phyloP scores from a whole-genome alignment of 92 coral and sea anemone species.

The Porites cylindrica region DNA sequence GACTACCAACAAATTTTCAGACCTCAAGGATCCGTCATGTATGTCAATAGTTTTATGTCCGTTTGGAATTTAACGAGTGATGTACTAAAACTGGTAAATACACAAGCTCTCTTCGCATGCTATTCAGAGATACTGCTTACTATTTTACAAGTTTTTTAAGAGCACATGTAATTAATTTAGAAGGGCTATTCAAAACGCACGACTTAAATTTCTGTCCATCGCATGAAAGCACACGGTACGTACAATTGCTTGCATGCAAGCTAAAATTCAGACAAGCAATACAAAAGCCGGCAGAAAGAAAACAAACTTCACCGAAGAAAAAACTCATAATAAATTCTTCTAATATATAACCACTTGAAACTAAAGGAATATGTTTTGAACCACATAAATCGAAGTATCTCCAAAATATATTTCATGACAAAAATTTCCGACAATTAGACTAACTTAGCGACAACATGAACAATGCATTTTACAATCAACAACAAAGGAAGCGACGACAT shows the following conservation, averaged over 20 bases:
- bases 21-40: too few species aligned
- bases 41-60: too few species aligned
- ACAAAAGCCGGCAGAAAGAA: conserved; percentile 9
- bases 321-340: not conserved
- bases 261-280: not conserved
- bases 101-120: too few species aligned
- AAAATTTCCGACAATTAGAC: not conserved
- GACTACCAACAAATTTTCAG: too few species aligned
- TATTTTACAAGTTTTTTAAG: too few species aligned
- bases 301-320: not conserved
- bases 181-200: not conserved
- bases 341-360: not conserved
- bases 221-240: not conserved
- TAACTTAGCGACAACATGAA: conserved; percentile 41
- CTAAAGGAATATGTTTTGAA: too few species aligned
- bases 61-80: too few species aligned
- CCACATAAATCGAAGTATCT: too few species aligned
- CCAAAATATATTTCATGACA: not conserved
- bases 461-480: conserved; percentile 1
- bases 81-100: too few species aligned
- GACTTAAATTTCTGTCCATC: not conserved
- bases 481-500: not conserved
- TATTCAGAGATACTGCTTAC: too few species aligned
- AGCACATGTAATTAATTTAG: too few species aligned
- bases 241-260: not conserved